Conservation (phyloP, 2,888 invertebrate genomes). For the Clostera curtula region DNA sequence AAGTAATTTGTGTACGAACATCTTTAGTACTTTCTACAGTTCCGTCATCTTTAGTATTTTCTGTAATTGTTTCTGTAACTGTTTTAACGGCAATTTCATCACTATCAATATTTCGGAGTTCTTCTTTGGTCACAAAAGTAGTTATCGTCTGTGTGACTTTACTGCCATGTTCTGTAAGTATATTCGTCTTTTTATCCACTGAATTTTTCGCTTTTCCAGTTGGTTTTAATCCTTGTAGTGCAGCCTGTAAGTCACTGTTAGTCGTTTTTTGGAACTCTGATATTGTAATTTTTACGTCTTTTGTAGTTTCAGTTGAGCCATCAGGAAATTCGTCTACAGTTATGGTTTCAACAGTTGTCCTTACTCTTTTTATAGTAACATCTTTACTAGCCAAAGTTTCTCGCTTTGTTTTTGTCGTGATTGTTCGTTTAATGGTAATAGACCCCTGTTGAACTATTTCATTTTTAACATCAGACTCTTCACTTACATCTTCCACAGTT, state of each 20-base stretch:
- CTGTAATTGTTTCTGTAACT: conserved; percentile 61
- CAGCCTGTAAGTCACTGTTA: conserved; percentile 61
- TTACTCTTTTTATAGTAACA: conserved; percentile 69
- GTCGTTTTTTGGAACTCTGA: conserved; percentile 67
- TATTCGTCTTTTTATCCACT: conserved; percentile 67
- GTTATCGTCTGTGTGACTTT: conserved; percentile 59
- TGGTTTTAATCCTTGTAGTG: conserved; percentile 48
- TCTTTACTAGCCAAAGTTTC: conserved; percentile 69
- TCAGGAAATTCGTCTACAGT: conserved; percentile 66
- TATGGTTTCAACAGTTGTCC: conserved; percentile 72
- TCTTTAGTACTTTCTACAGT: conserved; percentile 67
- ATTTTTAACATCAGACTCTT: conserved; percentile 54
- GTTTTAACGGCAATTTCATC: conserved; percentile 64
- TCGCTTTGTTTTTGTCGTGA: conserved; percentile 62
- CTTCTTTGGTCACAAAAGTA: conserved; percentile 62
- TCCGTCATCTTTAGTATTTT: conserved; percentile 55
- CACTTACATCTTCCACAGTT: conserved; percentile 53
- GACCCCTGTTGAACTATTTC: conserved; percentile 50
- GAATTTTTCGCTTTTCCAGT: conserved; percentile 63
- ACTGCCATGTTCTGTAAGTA: conserved; percentile 59
- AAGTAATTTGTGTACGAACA: conserved; percentile 63
- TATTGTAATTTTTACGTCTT: conserved; percentile 69
- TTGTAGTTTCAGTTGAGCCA: conserved; percentile 72
- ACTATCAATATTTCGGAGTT: conserved; percentile 47
- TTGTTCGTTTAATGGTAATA: conserved; percentile 49